Conservation (phyloP, 2,113 vertebrate species). For the Plecturocebus donacophilus region DNA sequence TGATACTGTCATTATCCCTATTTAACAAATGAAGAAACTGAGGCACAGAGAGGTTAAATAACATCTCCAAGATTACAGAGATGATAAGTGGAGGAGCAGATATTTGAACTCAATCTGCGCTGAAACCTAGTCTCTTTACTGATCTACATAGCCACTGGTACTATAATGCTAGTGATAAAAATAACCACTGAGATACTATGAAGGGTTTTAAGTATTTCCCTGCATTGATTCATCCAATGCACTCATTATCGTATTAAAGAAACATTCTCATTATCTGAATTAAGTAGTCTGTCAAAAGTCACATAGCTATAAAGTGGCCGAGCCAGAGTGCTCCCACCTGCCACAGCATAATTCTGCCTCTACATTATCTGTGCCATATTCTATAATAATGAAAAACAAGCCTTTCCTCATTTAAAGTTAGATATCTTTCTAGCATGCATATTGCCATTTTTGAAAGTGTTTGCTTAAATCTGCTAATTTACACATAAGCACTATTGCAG, state of each 20-base stretch:
- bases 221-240: background rate
- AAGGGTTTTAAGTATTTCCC: background rate
- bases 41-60: background rate
- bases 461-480: background rate
- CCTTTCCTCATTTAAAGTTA: background rate
- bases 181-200: background rate
- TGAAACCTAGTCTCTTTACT: background rate
- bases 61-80: background rate
- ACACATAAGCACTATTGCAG: background rate
- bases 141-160: background rate
- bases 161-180: background rate
- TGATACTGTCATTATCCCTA: background rate
- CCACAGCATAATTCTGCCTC: background rate
- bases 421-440: background rate
- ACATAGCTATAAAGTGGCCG: background rate
- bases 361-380: background rate
- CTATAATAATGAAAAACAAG: background rate
- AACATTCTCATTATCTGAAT: background rate
- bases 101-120: background rate
- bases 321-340: background rate
- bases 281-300: background rate
- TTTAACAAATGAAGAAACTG: background rate
- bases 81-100: background rate
- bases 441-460: background rate
- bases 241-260: background rate